Evolutionary conservation across 1,140 invertebrate species (phyloP).

Genomic region (Caerostris extrusa): DNA sequence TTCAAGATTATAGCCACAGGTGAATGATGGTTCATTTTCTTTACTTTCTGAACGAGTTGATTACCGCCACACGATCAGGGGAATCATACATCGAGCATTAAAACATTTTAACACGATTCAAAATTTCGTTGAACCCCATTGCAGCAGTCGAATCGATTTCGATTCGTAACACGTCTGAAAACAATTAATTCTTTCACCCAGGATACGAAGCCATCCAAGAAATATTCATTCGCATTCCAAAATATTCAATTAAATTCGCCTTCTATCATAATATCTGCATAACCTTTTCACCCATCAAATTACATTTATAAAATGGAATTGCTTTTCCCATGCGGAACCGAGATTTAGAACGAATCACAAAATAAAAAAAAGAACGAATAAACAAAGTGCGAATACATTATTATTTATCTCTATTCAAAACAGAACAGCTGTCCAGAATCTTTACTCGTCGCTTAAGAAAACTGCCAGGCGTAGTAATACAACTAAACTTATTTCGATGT

Average conservation of each 20-base stretch:
- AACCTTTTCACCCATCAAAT: slow-evolving; percentile 16
- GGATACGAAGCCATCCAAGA: neutral
- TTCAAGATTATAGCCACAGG: accelerated
- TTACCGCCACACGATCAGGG: too few species aligned
- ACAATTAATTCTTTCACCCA: neutral
- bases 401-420: slow-evolving; percentile 21
- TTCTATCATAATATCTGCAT: neutral
- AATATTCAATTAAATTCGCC: slow-evolving; percentile 20
- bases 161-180: neutral
- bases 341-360: neutral
- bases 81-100: too few species aligned
- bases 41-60: too few species aligned
- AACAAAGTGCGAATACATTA: neutral
- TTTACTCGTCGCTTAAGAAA: neutral
- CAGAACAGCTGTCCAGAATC: slow-evolving; percentile 29
- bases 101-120: too few species aligned
- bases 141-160: neutral
- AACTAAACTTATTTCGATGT: slow-evolving; percentile 52
- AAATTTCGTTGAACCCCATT: neutral
- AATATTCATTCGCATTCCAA: neutral
- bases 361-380: neutral
- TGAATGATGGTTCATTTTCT: too few species aligned
- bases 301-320: neutral
- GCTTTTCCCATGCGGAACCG: neutral
- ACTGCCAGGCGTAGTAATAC: neutral